Evolutionary conservation across 2,888 invertebrate species (phyloP).

Genomic region (Macropis europaea): DNA sequence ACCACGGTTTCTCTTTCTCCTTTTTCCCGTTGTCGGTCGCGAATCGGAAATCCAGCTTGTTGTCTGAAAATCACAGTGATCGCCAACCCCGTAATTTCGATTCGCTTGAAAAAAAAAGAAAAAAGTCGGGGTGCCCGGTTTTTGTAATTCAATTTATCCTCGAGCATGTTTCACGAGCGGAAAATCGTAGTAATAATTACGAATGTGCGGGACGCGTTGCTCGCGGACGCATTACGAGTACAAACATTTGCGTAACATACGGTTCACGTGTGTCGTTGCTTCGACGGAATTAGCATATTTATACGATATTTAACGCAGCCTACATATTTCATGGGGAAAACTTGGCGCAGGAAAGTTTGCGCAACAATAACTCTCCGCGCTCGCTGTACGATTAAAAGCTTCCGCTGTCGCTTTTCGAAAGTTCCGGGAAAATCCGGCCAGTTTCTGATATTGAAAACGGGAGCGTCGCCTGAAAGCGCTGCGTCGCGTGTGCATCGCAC

Average conservation of each 20-base stretch:
- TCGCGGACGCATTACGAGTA: not conserved
- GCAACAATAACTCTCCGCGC: slow-evolving; percentile 1
- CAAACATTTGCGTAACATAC: slow-evolving; percentile 26
- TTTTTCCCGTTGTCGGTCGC: too few relatives aligned
- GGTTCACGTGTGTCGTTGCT: slow-evolving; percentile 31
- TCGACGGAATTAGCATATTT: slow-evolving; percentile 30
- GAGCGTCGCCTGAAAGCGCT: not conserved
- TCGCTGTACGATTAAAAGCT: slow-evolving; percentile 35
- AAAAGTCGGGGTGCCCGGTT: too few relatives aligned
- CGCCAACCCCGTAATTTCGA: too few relatives aligned
- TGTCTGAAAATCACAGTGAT: too few relatives aligned
- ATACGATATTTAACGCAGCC: slow-evolving; percentile 24
- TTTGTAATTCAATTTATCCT: too few relatives aligned
- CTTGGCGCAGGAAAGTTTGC: slow-evolving; percentile 6
- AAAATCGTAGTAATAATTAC: slow-evolving; percentile 21
- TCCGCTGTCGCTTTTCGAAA: not conserved
- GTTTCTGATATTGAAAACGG: not conserved
- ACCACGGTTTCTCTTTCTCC: too few relatives aligned
- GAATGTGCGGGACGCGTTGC: not conserved
- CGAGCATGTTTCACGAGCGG: not conserved
- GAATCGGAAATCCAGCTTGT: too few relatives aligned
- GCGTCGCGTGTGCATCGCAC: not conserved
- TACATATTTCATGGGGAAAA: slow-evolving; percentile 21
- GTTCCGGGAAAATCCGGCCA: not conserved
- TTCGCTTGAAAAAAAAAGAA: too few relatives aligned